Percentiles rank a stretch among this genome's conserved stretches.
Conservation (phyloP, 1,140 invertebrate genomes). For the Meloidogyne exigua region DNA sequence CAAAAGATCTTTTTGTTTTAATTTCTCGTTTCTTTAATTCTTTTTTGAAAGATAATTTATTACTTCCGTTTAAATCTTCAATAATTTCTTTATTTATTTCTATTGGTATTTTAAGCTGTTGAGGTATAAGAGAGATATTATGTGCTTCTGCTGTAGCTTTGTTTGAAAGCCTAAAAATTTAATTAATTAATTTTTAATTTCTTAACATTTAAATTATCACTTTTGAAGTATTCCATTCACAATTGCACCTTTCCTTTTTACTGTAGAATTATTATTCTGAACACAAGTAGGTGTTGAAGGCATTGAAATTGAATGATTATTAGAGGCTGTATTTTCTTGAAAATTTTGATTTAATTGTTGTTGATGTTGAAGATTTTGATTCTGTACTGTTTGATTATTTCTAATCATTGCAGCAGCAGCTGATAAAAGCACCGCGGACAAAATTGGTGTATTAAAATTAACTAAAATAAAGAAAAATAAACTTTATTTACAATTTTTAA, state of each 20-base stretch:
- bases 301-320: not conserved
- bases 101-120: not conserved
- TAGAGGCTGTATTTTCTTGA: not conserved
- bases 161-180: not conserved
- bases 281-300: not conserved
- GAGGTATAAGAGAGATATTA: not conserved
- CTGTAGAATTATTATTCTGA: not conserved
- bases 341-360: not conserved
- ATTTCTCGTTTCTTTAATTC: not conserved
- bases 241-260: not conserved
- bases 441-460: not conserved
- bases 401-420: not conserved
- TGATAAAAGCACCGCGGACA: not conserved
- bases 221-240: not conserved
- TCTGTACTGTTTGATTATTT: not conserved
- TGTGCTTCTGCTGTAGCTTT: not conserved
- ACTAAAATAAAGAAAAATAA: not conserved
- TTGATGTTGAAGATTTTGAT: not conserved
- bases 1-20: slow-evolving; percentile 5
- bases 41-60: not conserved
- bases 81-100: not conserved
- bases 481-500: no score
- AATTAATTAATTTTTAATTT: not conserved
- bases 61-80: not conserved
- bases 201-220: not conserved